Evolutionary conservation across 2,888 invertebrate genomes (phyloP), one percentile per base, ranked within the genome.

Genomic region (Meandrusa payeni): DNA sequence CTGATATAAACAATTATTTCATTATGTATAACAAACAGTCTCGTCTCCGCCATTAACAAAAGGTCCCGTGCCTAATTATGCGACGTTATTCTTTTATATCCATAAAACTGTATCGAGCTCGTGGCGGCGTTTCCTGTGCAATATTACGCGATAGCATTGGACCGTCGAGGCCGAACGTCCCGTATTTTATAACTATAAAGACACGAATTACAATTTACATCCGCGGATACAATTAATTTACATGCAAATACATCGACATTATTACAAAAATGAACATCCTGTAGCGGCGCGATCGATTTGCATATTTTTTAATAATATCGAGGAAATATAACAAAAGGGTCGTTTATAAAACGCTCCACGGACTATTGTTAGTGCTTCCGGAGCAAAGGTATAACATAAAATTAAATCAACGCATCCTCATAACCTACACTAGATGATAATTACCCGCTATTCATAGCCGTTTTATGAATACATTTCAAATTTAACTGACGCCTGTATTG

Each of bases 231-330:
- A 59, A 67, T 65, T 72, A 65, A 86, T 86, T 86, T 79, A 83
- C 78, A 87, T 86, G 83, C 76, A 78, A 85, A 86, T 85, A 77
- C 74, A 64, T 70, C 63, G 69, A 64, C 76, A 73, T 78, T 78
- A 81, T 77, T 76, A 82, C 78, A 67, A 82, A 86, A 85, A 81
- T 74, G 79, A 75, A 66, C 85, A 81, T 86, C 87, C 86, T 80
- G 83, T 69, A 68, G 64, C 64, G 56, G 51, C 61, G 61, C 76
- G 68, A 83, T 86, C 74, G 85, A 87, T 87, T 86, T 82, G 86
- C 87, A 87, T 87, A 85, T 86, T 85, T 86, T 79, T 85, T 83
- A 74, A 79, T 82, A 80, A 82, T 74, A 80, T 81, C 74, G 75
- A 66, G 66, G 64, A 69, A 73, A 73, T 72, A 73, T 68, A 79